These are phyloP conservation scores for Dissostichus mawsoni DNA, from an alignment of 2,113 vertebrate genomes.

Conservation along the genomic window DNA sequence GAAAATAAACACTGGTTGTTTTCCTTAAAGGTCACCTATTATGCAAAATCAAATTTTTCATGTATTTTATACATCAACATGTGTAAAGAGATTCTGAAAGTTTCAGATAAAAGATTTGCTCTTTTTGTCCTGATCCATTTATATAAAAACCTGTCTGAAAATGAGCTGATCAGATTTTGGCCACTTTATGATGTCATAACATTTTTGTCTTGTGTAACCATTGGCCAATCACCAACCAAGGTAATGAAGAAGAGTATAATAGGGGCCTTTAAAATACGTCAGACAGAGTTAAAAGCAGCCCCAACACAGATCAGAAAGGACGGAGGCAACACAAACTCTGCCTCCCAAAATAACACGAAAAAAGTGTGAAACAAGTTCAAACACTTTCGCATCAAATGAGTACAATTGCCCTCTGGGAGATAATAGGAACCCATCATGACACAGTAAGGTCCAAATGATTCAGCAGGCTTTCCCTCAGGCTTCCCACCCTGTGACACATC, in stretches of 20 bases:
- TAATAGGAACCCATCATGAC: constrained; percentile 39
- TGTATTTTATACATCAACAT: no score
- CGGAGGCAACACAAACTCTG: background rate
- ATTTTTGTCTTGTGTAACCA: no score
- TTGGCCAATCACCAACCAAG: no score
- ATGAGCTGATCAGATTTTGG: no score
- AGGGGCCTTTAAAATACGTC: constrained; percentile 40
- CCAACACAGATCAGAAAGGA: background rate
- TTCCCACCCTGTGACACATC: constrained; percentile 59
- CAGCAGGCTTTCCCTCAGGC: constrained; percentile 50
- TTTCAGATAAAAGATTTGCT: no score
- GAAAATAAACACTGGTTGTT: constrained; percentile 52
- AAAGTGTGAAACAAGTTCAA: constrained; percentile 1
- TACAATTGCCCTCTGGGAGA: constrained; percentile 20
- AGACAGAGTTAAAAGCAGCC: constrained; percentile 41
- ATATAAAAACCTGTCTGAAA: no score
- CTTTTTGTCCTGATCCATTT: no score
- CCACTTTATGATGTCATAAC: no score
- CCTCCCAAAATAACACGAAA: background rate
- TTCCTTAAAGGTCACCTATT: background rate
- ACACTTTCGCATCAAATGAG: background rate
- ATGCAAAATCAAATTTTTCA: no score
- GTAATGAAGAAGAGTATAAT: no score
- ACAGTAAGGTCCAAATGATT: constrained; percentile 32
- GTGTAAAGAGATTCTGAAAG: no score